Evolutionary conservation across 2,113 vertebrate species (phyloP), one percentile per base, ranked within the genome.

Genomic region (Anas platyrhynchos): DNA sequence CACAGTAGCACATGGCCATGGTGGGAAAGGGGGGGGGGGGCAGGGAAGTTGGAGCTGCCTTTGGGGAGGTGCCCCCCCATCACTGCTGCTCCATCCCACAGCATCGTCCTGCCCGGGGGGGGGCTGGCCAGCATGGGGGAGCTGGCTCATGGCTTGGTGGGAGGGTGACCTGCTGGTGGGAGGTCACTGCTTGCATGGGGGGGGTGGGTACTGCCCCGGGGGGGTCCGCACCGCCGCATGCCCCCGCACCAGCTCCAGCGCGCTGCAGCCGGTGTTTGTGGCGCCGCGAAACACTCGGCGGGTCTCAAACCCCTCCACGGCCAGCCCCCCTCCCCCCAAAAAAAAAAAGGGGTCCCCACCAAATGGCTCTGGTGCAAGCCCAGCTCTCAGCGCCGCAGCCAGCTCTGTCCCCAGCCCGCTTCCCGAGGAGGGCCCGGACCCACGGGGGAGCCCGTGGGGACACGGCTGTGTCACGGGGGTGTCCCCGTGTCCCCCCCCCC

Each of bases 391-490:
- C 52, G 52, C 87, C 78, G 78, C 88, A 92, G 56, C 17, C n/a
- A n/a, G n/a, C n/a, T 43, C 43, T 43, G 43, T 14, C 2, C 82
- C 83, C 46, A 59, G 83, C 88, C 83, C 83, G 83, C 88, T 91
- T 94, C 67, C 92, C 14, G 88, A 91, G 88, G 88, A 94, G 83
- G 88, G 84, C 67, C 78, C 78, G 8, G 66, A 73, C 83, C 88
- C 84, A 50, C 43, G 43, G 43, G 43, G 43, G 43, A 43, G n/a
- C 43, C 43, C 15, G 14, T 43, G 79, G 88, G 88, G 68, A 75
- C 83, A 7, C 56, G 56, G 56, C 56, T 59, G 56, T 59, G 31
- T 43, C 43, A 43, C 43, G 43, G n/a, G 72, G 55, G n/a, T 48
- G 48, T 59, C 18, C 56, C n/a, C n/a, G 18, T 31, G 29, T 31